Evolutionary conservation across 2,113 vertebrate species (phyloP).

Genomic region (Thryonomys swinderianus): DNA sequence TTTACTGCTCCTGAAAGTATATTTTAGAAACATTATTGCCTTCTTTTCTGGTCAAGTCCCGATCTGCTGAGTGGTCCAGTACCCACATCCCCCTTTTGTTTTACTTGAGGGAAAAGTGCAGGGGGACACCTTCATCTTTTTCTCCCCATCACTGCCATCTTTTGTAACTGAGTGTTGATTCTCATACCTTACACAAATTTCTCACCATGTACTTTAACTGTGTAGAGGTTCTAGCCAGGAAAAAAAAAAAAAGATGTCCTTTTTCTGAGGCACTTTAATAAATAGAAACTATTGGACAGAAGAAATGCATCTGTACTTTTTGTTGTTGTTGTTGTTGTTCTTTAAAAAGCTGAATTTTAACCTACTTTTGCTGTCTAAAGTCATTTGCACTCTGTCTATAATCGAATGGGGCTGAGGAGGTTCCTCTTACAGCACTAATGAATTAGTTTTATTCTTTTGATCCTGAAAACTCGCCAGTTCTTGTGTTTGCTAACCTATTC

Average conservation of each 20-base stretch:
- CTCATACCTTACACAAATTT: background rate
- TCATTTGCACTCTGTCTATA: background rate
- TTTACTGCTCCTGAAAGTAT: background rate
- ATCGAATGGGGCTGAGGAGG: background rate
- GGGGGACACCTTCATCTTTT: background rate
- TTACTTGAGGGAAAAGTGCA: background rate
- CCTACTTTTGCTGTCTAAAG: background rate
- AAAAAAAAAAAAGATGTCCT: background rate
- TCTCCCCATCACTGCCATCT: background rate
- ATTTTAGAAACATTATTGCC: background rate
- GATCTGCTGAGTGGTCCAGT: background rate
- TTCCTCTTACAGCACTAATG: background rate
- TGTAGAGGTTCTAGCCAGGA: background rate
- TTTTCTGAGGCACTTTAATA: background rate
- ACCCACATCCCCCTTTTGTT: background rate
- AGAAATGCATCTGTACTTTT: background rate
- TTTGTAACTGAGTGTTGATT: background rate
- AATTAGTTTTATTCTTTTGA: background rate
- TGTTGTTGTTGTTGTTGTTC: background rate
- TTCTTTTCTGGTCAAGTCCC: background rate
- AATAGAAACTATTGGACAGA: background rate
- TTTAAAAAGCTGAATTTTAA: constrained; percentile 17
- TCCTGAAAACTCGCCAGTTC: background rate
- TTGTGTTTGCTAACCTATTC: background rate
- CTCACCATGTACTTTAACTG: background rate